Evolutionary conservation across 2,888 invertebrate genomes (phyloP).

Genomic region (Crematogaster levior): DNA sequence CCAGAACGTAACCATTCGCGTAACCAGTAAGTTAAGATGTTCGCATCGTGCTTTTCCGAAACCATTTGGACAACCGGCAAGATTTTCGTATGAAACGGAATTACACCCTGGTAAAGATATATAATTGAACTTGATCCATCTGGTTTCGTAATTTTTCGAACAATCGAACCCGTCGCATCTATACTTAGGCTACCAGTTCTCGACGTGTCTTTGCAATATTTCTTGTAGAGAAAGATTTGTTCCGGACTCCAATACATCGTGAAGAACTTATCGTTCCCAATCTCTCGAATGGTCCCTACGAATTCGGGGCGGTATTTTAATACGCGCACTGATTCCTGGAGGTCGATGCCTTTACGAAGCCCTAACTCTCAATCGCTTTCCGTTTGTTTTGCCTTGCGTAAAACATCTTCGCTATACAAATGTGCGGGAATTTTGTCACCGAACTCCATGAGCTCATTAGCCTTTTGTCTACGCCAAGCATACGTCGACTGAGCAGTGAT

Average conservation of each 20-base stretch:
- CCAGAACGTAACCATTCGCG: constrained; percentile 19
- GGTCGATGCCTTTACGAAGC: neutral
- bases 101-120: too few relatives aligned
- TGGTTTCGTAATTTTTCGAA: constrained; percentile 3
- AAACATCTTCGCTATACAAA: constrained; percentile 8
- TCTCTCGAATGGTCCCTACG: neutral
- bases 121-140: too few relatives aligned
- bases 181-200: neutral
- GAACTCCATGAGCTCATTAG: neutral
- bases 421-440: neutral
- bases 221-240: neutral
- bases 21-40: neutral
- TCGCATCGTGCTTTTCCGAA: neutral
- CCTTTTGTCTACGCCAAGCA: constrained; percentile 3
- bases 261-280: neutral
- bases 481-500: neutral
- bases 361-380: neutral
- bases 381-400: too few relatives aligned
- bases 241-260: neutral
- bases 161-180: constrained; percentile 6
- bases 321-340: neutral
- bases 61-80: too few relatives aligned
- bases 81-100: too few relatives aligned
- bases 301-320: constrained; percentile 7
- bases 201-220: neutral